Conservation (phyloP, 2,113 vertebrate species). For the Dunckerocampus dactyliophorus region DNA sequence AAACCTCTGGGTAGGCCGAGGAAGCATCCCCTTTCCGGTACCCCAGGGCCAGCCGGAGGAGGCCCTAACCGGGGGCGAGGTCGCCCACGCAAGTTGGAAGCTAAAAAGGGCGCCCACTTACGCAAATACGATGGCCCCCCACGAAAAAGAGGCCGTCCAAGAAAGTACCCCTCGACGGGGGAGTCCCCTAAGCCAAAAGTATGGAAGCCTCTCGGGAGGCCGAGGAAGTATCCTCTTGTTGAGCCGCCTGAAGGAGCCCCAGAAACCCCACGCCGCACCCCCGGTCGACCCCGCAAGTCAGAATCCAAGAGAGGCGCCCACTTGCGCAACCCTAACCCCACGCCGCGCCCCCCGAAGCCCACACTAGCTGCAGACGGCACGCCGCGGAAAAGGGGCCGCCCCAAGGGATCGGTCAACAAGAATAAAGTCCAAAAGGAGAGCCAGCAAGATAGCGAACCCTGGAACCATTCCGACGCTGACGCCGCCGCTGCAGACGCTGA, state of each 20-base stretch:
- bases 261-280: slow-evolving; percentile 52
- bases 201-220: slow-evolving; percentile 69
- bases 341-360: neutral
- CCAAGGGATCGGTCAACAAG: slow-evolving; percentile 48
- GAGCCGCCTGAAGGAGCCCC: slow-evolving; percentile 39
- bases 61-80: slow-evolving; percentile 47
- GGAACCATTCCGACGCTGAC: slow-evolving; percentile 9
- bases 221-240: slow-evolving; percentile 61
- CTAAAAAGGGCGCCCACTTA: slow-evolving; percentile 53
- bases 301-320: slow-evolving; percentile 10
- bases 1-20: slow-evolving; percentile 67
- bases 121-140: slow-evolving; percentile 31
- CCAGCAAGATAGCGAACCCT: neutral
- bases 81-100: slow-evolving; percentile 58
- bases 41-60: slow-evolving; percentile 9
- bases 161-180: slow-evolving; percentile 18
- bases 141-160: slow-evolving; percentile 54
- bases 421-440: slow-evolving; percentile 15
- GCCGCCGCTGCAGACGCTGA: neutral
- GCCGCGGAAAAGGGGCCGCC: slow-evolving; percentile 46
- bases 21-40: slow-evolving; percentile 58
- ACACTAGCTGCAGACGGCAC: neutral
- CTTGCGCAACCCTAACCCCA: neutral
- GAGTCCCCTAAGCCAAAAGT: slow-evolving; percentile 52
- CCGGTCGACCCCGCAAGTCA: slow-evolving; percentile 17